Conservation (phyloP, 2,888 invertebrate genomes). For the Diabrotica balteata region DNA sequence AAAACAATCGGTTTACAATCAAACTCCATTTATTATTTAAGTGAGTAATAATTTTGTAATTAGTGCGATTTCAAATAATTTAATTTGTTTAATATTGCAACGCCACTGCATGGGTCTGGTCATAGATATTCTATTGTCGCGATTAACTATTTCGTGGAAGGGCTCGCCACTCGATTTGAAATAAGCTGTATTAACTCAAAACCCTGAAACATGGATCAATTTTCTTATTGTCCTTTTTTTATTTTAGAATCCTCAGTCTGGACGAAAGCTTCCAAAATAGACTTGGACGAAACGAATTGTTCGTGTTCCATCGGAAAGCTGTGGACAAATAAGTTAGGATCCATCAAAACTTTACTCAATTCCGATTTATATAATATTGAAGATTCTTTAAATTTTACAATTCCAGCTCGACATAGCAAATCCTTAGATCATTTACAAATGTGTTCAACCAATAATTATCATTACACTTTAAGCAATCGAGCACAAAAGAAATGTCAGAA, state of each 20-base stretch:
- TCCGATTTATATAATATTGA: slow-evolving; percentile 40
- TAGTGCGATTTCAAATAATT: too few species aligned
- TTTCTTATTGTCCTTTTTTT: too few species aligned
- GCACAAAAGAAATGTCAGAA: slow-evolving; percentile 6
- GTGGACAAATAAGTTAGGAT: slow-evolving; percentile 44
- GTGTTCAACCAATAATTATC: slow-evolving; percentile 45
- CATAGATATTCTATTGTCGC: too few species aligned
- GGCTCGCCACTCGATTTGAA: too few species aligned
- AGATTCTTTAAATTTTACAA: slow-evolving; percentile 39
- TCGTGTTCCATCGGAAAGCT: slow-evolving; percentile 48
- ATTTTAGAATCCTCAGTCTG: slow-evolving; percentile 22
- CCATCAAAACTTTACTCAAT: slow-evolving; percentile 42
- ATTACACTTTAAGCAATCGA: slow-evolving; percentile 47
- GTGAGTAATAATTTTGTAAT: too few species aligned
- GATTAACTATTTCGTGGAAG: too few species aligned
- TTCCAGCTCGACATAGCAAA: slow-evolving; percentile 73
- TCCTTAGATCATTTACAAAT: slow-evolving; percentile 80
- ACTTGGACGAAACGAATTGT: slow-evolving; percentile 46
- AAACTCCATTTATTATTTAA: too few species aligned
- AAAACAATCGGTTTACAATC: too few species aligned
- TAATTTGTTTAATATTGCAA: too few species aligned
- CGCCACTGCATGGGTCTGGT: too few species aligned
- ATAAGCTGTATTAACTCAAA: too few species aligned
- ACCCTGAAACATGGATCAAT: too few species aligned
- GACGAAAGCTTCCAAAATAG: slow-evolving; percentile 42